Conservation (phyloP, 1,140 invertebrate species). For the Drosophila kurseongensis region DNA sequence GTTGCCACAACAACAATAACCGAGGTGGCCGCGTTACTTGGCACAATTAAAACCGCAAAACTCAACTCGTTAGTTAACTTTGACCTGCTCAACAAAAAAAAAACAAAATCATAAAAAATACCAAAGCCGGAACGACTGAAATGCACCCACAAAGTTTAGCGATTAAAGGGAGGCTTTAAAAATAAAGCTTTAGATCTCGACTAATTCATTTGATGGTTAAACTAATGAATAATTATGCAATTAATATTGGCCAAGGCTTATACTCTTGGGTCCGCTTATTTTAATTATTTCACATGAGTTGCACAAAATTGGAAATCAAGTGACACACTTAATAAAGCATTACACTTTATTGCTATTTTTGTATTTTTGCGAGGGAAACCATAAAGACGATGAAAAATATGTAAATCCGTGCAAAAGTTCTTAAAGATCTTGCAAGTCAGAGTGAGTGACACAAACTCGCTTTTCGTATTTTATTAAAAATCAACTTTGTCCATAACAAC, state of each 20-base stretch:
- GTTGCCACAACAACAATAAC: conserved; percentile 56
- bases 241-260: conserved; percentile 54
- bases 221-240: conserved; percentile 56
- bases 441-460: conserved; percentile 27
- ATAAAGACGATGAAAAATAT: conserved; percentile 40
- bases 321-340: conserved; percentile 62
- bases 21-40: conserved; percentile 71
- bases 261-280: conserved; percentile 13
- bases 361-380: conserved; percentile 16
- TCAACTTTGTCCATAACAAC: conserved; percentile 26
- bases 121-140: conserved; percentile 19
- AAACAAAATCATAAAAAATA: conserved; percentile 4
- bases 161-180: conserved; percentile 24
- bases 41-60: conserved; percentile 78
- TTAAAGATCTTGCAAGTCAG: conserved; percentile 38
- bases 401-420: conserved; percentile 22
- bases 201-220: conserved; percentile 47
- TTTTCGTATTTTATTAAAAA: conserved; percentile 25
- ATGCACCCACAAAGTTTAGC: conserved; percentile 42
- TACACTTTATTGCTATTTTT: conserved; percentile 45
- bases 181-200: conserved; percentile 36
- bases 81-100: conserved; percentile 37
- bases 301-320: conserved; percentile 52
- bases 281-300: conserved; percentile 78
- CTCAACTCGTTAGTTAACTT: conserved; percentile 49